phyloP scores from a whole-genome alignment of 2,888 invertebrate species.

The Agrotis segetum region DNA sequence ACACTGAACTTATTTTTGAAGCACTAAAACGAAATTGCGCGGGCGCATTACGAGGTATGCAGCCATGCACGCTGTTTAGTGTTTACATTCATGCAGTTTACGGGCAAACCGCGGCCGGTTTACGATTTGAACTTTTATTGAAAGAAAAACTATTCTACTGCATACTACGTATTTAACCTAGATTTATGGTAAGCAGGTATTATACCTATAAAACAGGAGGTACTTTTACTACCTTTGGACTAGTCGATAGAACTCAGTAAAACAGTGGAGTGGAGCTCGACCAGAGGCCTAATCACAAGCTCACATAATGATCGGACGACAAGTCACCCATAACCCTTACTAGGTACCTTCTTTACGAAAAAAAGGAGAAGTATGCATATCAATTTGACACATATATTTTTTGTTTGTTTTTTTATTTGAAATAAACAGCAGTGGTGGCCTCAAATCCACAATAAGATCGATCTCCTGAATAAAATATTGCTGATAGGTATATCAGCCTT shows the following conservation, averaged over 20 bases:
- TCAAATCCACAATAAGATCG: too few species aligned
- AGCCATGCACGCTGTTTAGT: slow-evolving; percentile 56
- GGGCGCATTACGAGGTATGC: slow-evolving; percentile 55
- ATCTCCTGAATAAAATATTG: neutral
- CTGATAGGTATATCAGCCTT: neutral
- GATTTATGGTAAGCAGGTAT: neutral
- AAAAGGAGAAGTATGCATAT: too few species aligned
- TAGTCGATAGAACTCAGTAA: neutral
- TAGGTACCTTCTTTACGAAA: too few species aligned
- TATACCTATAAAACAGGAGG: too few species aligned
- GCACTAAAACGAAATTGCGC: slow-evolving; percentile 63
- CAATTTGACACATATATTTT: too few species aligned
- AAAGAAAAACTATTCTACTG: slow-evolving; percentile 14
- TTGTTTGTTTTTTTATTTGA: too few species aligned
- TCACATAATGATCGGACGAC: too few species aligned
- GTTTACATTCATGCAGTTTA: slow-evolving; percentile 71
- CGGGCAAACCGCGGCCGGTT: slow-evolving; percentile 60
- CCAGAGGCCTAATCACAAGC: too few species aligned
- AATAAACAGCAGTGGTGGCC: too few species aligned
- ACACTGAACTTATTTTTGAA: slow-evolving; percentile 65
- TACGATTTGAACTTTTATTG: slow-evolving; percentile 52
- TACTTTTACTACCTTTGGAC: neutral
- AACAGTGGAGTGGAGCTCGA: too few species aligned
- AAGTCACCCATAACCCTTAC: too few species aligned
- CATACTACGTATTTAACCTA: slow-evolving; percentile 16